Evolutionary conservation across 2,888 invertebrate species (phyloP).

Genomic region (Drosophila longiperda): DNA sequence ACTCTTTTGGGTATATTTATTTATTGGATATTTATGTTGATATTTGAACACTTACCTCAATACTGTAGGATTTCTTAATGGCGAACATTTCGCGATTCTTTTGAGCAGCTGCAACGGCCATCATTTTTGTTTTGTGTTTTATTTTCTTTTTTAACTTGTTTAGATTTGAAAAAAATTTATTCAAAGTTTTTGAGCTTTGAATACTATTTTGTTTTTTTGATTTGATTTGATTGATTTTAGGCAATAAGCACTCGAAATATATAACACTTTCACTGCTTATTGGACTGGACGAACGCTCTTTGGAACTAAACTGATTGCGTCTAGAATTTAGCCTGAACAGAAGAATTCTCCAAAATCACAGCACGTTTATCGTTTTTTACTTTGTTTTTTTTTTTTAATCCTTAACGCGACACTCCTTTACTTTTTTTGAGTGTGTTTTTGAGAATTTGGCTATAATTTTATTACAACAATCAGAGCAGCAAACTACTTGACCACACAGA

Average conservation of each 20-base stretch:
- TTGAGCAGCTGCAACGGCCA: slow-evolving; percentile 96
- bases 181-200: slow-evolving; percentile 71
- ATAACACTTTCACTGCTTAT: slow-evolving; percentile 83
- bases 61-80: slow-evolving; percentile 98
- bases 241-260: slow-evolving; percentile 82
- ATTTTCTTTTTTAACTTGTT: slow-evolving; percentile 55
- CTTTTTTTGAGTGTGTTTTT: background rate
- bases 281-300: slow-evolving; percentile 56
- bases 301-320: slow-evolving; percentile 74
- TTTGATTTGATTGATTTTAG: slow-evolving; percentile 36
- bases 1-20: background rate
- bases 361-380: slow-evolving; percentile 44
- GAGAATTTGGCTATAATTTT: slow-evolving; percentile 78
- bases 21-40: slow-evolving; percentile 5
- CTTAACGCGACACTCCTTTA: slow-evolving; percentile 62
- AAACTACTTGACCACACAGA: slow-evolving; percentile 83
- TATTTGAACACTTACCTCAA: slow-evolving; percentile 92
- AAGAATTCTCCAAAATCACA: slow-evolving; percentile 63
- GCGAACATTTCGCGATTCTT: slow-evolving; percentile 98
- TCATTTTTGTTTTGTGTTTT: slow-evolving; percentile 86
- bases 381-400: slow-evolving; percentile 27
- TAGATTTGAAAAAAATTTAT: slow-evolving; percentile 74
- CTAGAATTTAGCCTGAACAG: slow-evolving; percentile 75
- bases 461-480: slow-evolving; percentile 84
- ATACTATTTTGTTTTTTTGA: slow-evolving; percentile 76